These are phyloP conservation scores for Zingel zingel DNA, from an alignment of 2,113 vertebrate species.

Conservation along the genomic window DNA sequence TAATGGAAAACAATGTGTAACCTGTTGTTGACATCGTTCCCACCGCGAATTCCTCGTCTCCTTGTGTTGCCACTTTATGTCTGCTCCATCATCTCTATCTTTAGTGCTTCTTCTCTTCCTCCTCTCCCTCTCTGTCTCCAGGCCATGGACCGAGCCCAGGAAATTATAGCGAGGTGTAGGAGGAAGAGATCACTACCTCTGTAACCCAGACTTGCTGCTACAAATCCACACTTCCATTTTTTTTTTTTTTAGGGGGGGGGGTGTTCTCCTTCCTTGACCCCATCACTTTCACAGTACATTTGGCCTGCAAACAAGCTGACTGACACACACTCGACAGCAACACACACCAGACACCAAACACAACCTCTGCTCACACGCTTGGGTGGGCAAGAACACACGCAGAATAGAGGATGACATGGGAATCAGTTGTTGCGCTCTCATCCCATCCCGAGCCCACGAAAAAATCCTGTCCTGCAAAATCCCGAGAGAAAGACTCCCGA, in stretches of 20 bases:
- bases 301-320: conserved; percentile 44
- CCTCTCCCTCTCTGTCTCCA: conserved; percentile 28
- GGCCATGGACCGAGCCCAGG: conserved; percentile 65
- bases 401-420: too few species aligned
- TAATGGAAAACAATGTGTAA: conserved; percentile 22
- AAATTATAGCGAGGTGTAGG: conserved; percentile 66
- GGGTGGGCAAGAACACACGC: conserved; percentile 43
- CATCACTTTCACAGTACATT: conserved; percentile 46
- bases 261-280: conserved; percentile 56
- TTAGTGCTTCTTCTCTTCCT: conserved; percentile 42
- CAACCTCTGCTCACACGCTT: conserved; percentile 27
- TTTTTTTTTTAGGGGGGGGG: not conserved
- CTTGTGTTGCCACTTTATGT: conserved; percentile 15
- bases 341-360: conserved; percentile 54
- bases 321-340: conserved; percentile 25
- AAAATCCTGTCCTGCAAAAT: too few species aligned
- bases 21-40: conserved; percentile 21
- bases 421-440: too few species aligned
- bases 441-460: too few species aligned
- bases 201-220: conserved; percentile 62
- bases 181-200: conserved; percentile 48
- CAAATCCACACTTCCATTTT: conserved; percentile 70
- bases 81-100: conserved; percentile 57
- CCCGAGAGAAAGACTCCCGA: too few species aligned
- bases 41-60: not conserved